Percentiles rank a stretch among this genome's conserved stretches.
These are phyloP conservation scores for Phengaris arion DNA, from an alignment of 2,888 invertebrate genomes.

Conservation along the genomic window DNA sequence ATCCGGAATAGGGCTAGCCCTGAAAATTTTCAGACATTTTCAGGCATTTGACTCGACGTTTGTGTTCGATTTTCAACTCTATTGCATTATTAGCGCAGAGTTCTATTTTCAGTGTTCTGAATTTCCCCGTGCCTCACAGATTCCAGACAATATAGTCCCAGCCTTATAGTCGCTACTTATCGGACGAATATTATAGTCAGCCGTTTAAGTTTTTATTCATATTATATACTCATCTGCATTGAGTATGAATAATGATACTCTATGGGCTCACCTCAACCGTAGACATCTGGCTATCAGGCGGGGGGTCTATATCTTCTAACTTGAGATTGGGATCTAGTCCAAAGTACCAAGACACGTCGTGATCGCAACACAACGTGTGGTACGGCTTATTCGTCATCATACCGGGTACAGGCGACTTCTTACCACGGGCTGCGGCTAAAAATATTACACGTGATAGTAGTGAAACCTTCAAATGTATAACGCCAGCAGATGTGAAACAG, in stretches of 20 bases:
- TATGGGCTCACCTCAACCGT: conserved; percentile 58
- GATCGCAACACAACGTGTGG: conserved; percentile 62
- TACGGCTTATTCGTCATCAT: conserved; percentile 58
- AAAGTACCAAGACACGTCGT: conserved; percentile 72
- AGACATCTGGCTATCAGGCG: conserved; percentile 52
- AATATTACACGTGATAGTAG: background rate
- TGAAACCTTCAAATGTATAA: background rate
- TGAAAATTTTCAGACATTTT: too few species aligned
- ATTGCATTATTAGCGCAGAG: too few species aligned
- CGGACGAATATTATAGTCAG: too few species aligned
- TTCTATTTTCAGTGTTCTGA: too few species aligned
- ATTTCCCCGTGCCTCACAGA: too few species aligned
- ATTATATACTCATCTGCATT: too few species aligned
- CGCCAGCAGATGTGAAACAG: conserved; percentile 10
- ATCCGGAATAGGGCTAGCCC: too few species aligned
- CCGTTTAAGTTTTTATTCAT: too few species aligned
- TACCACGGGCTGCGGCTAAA: conserved; percentile 50
- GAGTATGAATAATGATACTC: background rate
- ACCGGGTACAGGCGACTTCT: conserved; percentile 59
- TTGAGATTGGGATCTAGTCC: conserved; percentile 71
- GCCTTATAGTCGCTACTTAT: too few species aligned
- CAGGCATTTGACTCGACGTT: too few species aligned
- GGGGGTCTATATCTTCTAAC: conserved; percentile 69
- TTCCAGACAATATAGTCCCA: too few species aligned
- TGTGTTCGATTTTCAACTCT: too few species aligned